phyloP scores from a whole-genome alignment of 2,797 vertebrate genomes.

The Distichodus sexfasciatus region DNA sequence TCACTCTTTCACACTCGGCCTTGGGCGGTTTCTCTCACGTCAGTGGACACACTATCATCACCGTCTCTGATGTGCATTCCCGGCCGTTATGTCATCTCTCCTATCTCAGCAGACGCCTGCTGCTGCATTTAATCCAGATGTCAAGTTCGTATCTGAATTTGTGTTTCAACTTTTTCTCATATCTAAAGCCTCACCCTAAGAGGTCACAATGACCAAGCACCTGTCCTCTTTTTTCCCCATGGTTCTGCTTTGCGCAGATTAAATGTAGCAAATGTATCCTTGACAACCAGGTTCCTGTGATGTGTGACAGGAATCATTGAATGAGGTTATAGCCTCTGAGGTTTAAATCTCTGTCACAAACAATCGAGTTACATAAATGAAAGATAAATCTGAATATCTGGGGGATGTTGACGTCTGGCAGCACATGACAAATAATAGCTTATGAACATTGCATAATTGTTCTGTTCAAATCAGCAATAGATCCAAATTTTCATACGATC shows the following conservation, averaged over 20 bases:
- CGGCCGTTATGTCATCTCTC: no score
- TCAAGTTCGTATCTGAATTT: no score
- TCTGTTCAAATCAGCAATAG: not conserved
- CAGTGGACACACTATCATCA: no score
- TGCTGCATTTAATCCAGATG: not conserved
- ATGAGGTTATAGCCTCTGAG: not conserved
- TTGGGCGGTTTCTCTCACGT: no score
- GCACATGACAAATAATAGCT: not conserved
- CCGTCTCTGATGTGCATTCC: no score
- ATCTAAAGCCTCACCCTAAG: slow-evolving; percentile 1
- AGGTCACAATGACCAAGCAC: slow-evolving; percentile 44
- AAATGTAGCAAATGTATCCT: no score
- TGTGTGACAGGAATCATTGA: not conserved
- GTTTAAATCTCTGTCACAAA: not conserved
- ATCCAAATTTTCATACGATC: no score
- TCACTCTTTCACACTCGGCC: no score
- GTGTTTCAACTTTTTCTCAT: no score
- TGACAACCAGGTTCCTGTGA: slow-evolving; percentile 26
- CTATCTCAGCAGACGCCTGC: no score
- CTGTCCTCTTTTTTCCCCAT: not conserved
- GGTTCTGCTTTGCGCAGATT: slow-evolving; percentile 18
- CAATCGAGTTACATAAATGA: not conserved
- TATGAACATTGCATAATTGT: not conserved
- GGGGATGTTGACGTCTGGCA: no score
- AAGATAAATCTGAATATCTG: not conserved